These are phyloP conservation scores for Galerucella pusilla DNA, from an alignment of 2,888 invertebrate species.

Conservation along the genomic window DNA sequence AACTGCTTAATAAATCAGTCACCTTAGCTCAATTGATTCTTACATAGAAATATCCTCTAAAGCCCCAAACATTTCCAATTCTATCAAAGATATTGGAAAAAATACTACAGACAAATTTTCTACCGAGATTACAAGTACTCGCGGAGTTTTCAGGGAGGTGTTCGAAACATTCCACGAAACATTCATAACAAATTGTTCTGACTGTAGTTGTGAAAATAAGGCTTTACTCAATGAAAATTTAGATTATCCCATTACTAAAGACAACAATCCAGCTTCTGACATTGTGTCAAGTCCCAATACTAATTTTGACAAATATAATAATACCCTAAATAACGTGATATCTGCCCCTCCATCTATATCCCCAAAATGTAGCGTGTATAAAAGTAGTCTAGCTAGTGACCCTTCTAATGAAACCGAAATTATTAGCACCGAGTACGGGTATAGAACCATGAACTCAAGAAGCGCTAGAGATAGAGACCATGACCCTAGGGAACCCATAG, in stretches of 20 bases:
- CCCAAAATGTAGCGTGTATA: conserved; percentile 45
- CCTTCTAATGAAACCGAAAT: conserved; percentile 45
- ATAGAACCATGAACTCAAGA: conserved; percentile 48
- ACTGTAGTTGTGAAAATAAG: conserved; percentile 42
- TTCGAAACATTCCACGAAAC: conserved; percentile 36
- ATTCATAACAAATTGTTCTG: conserved; percentile 41
- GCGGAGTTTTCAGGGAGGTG: conserved; percentile 37
- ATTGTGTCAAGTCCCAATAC: background rate
- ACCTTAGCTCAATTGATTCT: conserved; percentile 34
- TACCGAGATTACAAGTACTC: conserved; percentile 24
- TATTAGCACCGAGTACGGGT: conserved; percentile 58
- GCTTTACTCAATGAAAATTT: conserved; percentile 18
- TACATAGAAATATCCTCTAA: conserved; percentile 24
- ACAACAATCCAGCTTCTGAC: background rate
- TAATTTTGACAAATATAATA: background rate
- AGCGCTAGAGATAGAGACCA: conserved; percentile 53
- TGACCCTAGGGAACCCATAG: conserved; percentile 57
- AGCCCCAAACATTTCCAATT: background rate
- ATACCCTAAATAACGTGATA: background rate
- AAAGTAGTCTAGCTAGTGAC: conserved; percentile 45
- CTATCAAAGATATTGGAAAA: conserved; percentile 9
- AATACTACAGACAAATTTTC: background rate
- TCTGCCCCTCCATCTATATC: conserved; percentile 18
- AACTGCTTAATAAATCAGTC: background rate
- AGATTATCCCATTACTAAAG: background rate